phyloP scores from a whole-genome alignment of 1,140 invertebrate genomes.

The Hetaerina americana region DNA sequence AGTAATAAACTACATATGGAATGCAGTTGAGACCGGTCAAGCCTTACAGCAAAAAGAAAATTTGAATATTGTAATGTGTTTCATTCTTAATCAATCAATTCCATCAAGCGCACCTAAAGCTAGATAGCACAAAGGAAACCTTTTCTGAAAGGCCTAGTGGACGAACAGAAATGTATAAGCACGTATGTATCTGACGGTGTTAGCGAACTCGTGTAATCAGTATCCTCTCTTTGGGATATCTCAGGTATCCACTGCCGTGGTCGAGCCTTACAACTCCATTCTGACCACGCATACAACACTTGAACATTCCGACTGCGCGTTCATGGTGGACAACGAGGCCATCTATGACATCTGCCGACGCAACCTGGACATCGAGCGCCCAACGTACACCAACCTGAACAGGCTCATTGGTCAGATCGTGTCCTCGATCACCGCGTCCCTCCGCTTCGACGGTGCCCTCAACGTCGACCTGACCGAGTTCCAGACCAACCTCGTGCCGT shows the following conservation, averaged over 20 bases:
- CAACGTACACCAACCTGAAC: conserved; percentile 63
- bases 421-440: conserved; percentile 44
- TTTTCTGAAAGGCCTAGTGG: no score
- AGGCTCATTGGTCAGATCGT: conserved; percentile 55
- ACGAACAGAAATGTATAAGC: no score
- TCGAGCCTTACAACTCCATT: conserved; percentile 75
- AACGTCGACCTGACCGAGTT: conserved; percentile 34
- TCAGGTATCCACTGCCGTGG: conserved; percentile 62
- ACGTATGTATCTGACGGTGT: no score
- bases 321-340: conserved; percentile 63
- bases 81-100: no score
- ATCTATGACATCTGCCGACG: conserved; percentile 66
- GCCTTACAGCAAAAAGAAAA: no score
- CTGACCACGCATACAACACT: conserved; percentile 66
- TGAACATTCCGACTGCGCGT: conserved; percentile 69
- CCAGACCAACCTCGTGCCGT: conserved; percentile 36
- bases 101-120: no score
- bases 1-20: no score
- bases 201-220: no score
- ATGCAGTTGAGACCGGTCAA: no score
- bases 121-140: no score
- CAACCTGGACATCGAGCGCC: conserved; percentile 53
- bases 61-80: no score
- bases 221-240: no score
- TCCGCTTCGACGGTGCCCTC: conserved; percentile 30